phyloP scores from a whole-genome alignment of 1,140 invertebrate species.

The Papilio aristodemus region DNA sequence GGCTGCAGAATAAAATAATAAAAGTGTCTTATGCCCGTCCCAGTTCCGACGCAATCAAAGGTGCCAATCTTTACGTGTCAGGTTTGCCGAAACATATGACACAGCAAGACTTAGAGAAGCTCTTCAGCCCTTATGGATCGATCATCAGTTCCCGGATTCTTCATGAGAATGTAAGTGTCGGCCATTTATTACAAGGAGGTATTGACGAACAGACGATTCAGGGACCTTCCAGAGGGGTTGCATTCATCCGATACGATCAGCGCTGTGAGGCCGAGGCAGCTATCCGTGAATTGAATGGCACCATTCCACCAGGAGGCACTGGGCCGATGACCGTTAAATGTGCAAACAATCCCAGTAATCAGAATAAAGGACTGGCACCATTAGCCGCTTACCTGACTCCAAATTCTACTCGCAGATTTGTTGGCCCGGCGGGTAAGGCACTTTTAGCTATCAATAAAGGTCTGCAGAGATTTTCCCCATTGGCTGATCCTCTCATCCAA shows the following conservation, averaged over 20 bases:
- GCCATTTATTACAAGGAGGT: constrained; percentile 72
- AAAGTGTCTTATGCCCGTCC: constrained; percentile 95
- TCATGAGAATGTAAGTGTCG: constrained; percentile 90
- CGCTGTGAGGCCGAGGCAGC: constrained; percentile 82
- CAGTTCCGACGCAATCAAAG: constrained; percentile 93
- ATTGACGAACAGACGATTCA: constrained; percentile 67
- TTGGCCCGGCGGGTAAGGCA: constrained; percentile 84
- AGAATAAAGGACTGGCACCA: constrained; percentile 79
- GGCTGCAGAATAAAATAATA: constrained; percentile 94
- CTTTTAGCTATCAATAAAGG: constrained; percentile 94
- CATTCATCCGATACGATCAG: constrained; percentile 83
- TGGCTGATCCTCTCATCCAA: constrained; percentile 89
- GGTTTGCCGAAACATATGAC: constrained; percentile 92
- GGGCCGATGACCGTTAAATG: constrained; percentile 83
- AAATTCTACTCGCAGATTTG: constrained; percentile 78
- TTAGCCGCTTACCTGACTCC: constrained; percentile 79
- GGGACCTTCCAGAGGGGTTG: constrained; percentile 82
- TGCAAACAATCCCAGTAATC: constrained; percentile 83
- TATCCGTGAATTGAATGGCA: constrained; percentile 83
- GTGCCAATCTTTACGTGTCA: constrained; percentile 94
- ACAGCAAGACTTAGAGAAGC: constrained; percentile 90
- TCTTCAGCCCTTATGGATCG: constrained; percentile 90
- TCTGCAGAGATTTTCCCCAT: constrained; percentile 91
- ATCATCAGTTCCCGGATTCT: constrained; percentile 94
- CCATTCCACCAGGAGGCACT: constrained; percentile 81